Evolutionary conservation across 2,113 vertebrate species (phyloP).

Genomic region (Leuciscus idus): DNA sequence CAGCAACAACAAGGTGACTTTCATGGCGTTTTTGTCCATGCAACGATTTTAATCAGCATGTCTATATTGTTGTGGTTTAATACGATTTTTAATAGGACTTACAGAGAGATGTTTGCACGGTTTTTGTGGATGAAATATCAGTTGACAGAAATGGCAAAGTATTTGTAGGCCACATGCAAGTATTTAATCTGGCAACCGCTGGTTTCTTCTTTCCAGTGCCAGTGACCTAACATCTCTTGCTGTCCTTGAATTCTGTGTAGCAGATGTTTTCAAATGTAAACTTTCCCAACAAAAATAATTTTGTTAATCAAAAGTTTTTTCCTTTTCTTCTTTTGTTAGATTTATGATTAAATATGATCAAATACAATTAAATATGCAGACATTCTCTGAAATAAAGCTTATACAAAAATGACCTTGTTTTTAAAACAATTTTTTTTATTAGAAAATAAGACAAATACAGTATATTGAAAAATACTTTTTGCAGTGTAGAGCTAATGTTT

Average conservation of each 20-base stretch:
- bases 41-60: conserved; percentile 1
- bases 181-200: conserved; percentile 36
- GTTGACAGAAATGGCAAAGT: neutral
- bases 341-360: neutral
- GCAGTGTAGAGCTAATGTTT: neutral
- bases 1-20: conserved; percentile 38
- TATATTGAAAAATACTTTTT: neutral
- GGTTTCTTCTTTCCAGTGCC: neutral
- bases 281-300: conserved; percentile 13
- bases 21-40: neutral
- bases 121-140: neutral
- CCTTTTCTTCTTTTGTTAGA: neutral
- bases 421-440: neutral
- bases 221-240: neutral
- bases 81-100: neutral
- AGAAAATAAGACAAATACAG: neutral
- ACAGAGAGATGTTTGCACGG: neutral
- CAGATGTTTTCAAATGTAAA: conserved; percentile 31
- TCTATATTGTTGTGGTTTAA: neutral
- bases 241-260: conserved; percentile 40
- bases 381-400: no score
- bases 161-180: conserved; percentile 15
- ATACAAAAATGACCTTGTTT: neutral
- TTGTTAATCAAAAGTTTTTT: neutral
- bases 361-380: neutral